These are phyloP conservation scores for Agrochola circellaris DNA, from an alignment of 2,888 invertebrate genomes.

Conservation along the genomic window DNA sequence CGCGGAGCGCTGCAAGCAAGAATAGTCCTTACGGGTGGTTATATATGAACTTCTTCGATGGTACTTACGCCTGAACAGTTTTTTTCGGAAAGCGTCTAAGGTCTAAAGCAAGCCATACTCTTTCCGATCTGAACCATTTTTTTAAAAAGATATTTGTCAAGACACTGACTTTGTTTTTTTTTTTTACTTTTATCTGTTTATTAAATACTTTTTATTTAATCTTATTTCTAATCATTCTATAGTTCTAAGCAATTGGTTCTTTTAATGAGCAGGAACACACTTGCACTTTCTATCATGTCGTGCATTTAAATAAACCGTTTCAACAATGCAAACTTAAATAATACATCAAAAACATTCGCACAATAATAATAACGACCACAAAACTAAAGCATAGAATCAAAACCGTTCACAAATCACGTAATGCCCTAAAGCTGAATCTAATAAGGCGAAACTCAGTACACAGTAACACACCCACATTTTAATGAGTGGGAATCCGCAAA, in stretches of 20 bases:
- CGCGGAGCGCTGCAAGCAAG: too few relatives aligned
- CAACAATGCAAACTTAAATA: constrained; percentile 30
- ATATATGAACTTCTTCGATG: too few relatives aligned
- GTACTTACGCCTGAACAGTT: background rate
- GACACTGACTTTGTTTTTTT: too few relatives aligned
- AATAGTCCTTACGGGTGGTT: too few relatives aligned
- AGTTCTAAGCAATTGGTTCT: background rate
- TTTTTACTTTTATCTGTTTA: background rate
- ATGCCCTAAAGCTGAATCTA: constrained; percentile 88
- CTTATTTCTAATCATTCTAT: background rate
- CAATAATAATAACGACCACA: constrained; percentile 66
- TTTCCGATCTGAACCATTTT: background rate
- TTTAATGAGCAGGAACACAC: background rate
- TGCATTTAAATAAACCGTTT: constrained; percentile 6
- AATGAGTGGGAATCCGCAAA: constrained; percentile 85
- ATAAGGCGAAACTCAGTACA: constrained; percentile 77
- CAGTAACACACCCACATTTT: constrained; percentile 74
- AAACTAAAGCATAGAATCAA: constrained; percentile 62
- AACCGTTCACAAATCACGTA: constrained; percentile 71
- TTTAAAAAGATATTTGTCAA: background rate
- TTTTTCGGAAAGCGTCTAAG: background rate
- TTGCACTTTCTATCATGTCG: background rate
- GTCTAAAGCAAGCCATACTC: background rate
- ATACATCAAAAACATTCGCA: constrained; percentile 45
- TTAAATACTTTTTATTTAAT: background rate